Evolutionary conservation across 2,113 vertebrate species (phyloP).

Genomic region (Phalacrocorax carbo): DNA sequence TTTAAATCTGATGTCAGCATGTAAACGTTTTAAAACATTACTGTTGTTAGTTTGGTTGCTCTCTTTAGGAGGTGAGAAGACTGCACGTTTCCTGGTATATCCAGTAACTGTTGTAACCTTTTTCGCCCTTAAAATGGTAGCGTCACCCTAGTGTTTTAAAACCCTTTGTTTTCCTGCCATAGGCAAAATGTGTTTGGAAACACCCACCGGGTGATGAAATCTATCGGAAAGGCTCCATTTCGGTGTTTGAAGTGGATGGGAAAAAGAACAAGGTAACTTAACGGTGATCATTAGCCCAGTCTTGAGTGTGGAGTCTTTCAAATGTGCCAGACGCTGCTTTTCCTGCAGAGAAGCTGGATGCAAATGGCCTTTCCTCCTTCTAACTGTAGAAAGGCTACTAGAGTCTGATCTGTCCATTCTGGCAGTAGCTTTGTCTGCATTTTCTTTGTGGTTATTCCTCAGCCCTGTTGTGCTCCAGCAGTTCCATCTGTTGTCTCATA

Average conservation of each 20-base stretch:
- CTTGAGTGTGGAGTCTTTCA: not conserved
- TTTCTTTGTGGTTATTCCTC: not conserved
- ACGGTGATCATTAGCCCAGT: not conserved
- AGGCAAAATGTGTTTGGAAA: slow-evolving; percentile 99
- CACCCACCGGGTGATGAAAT: slow-evolving; percentile 97
- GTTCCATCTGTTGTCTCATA: not conserved
- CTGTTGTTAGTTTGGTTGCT: not conserved
- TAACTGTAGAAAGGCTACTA: not conserved
- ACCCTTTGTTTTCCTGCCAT: not conserved
- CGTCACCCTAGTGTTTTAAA: not conserved
- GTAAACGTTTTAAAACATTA: not conserved
- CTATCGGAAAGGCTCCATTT: slow-evolving; percentile 94
- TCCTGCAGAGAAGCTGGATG: not conserved
- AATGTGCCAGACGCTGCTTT: not conserved
- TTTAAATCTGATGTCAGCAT: not conserved
- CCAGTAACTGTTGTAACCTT: not conserved
- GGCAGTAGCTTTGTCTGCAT: not conserved
- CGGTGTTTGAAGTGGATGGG: slow-evolving; percentile 97
- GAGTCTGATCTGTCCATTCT: not conserved
- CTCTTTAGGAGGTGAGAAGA: not conserved
- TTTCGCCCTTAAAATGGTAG: not conserved
- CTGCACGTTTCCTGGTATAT: not conserved
- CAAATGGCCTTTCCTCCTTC: not conserved
- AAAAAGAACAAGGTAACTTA: slow-evolving; percentile 94
- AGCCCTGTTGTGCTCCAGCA: not conserved